Conservation (phyloP, 2,113 vertebrate species). For the Zosterops pallidus region DNA sequence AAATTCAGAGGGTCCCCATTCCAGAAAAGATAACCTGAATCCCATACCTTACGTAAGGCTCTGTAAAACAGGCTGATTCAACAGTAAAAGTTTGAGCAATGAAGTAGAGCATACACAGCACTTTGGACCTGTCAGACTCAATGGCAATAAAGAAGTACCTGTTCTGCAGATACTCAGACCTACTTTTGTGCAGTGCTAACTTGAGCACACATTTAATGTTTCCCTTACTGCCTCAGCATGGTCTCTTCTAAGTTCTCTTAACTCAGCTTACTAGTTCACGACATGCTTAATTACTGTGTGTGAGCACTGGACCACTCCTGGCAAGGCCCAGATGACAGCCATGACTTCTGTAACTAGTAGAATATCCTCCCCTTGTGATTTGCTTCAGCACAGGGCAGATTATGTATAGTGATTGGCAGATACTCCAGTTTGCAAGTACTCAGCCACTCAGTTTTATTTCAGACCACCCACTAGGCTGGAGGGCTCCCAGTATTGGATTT, state of each 20-base stretch:
- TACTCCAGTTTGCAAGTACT: not conserved
- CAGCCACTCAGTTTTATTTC: not conserved
- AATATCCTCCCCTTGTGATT: not conserved
- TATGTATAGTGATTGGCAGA: not conserved
- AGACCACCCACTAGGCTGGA: not conserved
- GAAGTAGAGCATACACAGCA: not conserved
- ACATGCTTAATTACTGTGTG: not conserved
- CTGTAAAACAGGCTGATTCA: conserved; percentile 43
- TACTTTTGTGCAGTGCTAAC: not conserved
- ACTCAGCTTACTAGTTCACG: not conserved
- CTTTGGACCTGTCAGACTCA: not conserved
- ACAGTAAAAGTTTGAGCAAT: not conserved
- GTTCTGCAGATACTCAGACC: not conserved
- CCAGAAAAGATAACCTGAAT: not conserved
- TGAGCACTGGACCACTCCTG: not conserved
- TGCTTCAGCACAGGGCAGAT: not conserved
- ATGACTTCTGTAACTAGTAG: not conserved
- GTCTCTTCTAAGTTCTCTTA: not conserved
- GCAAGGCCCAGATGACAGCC: not conserved
- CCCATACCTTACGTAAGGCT: not conserved
- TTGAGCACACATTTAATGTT: not conserved
- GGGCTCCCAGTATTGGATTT: not conserved
- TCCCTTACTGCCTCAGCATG: not conserved
- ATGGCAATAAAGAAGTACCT: conserved; percentile 18
- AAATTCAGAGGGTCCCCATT: not conserved